A percentile compares a stretch with the other conserved stretches of the same genome.
phyloP scores from a whole-genome alignment of 2,113 vertebrate species.

The Tautogolabrus adspersus region DNA sequence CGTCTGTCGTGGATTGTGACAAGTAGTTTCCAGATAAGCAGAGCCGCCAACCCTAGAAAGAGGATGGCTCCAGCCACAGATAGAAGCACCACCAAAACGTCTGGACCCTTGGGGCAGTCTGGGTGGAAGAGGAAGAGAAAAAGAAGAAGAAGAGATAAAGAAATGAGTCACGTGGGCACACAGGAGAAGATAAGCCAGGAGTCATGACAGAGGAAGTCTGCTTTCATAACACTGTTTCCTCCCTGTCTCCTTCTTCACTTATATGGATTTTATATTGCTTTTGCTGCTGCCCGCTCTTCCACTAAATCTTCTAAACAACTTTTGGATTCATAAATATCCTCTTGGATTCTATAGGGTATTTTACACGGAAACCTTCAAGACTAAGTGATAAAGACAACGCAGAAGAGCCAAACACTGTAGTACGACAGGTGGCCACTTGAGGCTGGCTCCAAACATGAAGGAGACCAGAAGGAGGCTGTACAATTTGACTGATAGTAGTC shows the following conservation, averaged over 20 bases:
- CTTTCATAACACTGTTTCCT: slow-evolving; percentile 24
- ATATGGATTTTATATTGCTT: neutral
- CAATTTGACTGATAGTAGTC: slow-evolving; percentile 3
- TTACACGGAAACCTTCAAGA: neutral
- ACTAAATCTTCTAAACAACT: neutral
- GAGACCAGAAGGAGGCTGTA: no score
- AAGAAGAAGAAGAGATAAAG: slow-evolving; percentile 35
- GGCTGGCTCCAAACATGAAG: no score
- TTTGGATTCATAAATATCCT: neutral
- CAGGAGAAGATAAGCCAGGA: slow-evolving; percentile 10
- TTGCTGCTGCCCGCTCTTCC: no score
- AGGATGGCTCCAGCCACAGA: slow-evolving; percentile 94
- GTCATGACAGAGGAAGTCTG: slow-evolving; percentile 20
- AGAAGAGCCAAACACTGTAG: no score
- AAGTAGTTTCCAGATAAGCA: slow-evolving; percentile 98
- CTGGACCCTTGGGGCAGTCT: slow-evolving; percentile 95
- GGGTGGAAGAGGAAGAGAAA: neutral
- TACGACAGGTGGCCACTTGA: no score
- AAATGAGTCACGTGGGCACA: neutral
- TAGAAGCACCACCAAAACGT: slow-evolving; percentile 92
- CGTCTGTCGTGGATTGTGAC: slow-evolving; percentile 96
- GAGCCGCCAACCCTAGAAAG: slow-evolving; percentile 88
- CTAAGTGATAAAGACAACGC: no score
- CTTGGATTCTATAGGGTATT: neutral
- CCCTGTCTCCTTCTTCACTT: neutral